Evolutionary conservation across 2,888 invertebrate species (phyloP).

Genomic region (Panorpa germanica): DNA sequence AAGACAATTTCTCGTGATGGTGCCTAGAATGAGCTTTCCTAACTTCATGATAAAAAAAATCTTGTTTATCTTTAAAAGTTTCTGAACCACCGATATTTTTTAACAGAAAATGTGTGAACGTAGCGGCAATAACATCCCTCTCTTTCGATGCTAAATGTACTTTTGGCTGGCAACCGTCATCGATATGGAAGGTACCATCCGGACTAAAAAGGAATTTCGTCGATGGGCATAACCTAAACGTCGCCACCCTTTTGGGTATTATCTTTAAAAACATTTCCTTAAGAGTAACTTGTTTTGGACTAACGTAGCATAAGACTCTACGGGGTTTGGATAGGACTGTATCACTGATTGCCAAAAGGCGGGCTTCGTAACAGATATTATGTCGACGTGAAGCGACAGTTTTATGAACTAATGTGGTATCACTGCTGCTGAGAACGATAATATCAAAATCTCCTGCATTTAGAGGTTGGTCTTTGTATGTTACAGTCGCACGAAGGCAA

Average conservation of each 20-base stretch:
- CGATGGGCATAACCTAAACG: constrained; percentile 83
- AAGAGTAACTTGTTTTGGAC: constrained; percentile 77
- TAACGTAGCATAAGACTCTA: constrained; percentile 77
- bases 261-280: constrained; percentile 88
- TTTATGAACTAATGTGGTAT: constrained; percentile 71
- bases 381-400: constrained; percentile 71
- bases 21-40: constrained; percentile 68
- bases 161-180: constrained; percentile 80
- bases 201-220: constrained; percentile 48
- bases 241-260: constrained; percentile 78
- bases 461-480: constrained; percentile 51
- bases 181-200: constrained; percentile 57
- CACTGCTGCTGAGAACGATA: constrained; percentile 74
- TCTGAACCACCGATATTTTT: constrained; percentile 93
- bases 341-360: constrained; percentile 38
- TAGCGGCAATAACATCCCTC: constrained; percentile 80
- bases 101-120: constrained; percentile 75
- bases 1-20: constrained; percentile 65
- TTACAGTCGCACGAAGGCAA: constrained; percentile 63
- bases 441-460: constrained; percentile 86
- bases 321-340: constrained; percentile 44
- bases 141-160: constrained; percentile 68
- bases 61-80: constrained; percentile 71
- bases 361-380: constrained; percentile 74
- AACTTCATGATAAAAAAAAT: constrained; percentile 65